Base-by-base conservation (phyloP, 2,888 invertebrate species). In the Dasypolia templi region DNA sequence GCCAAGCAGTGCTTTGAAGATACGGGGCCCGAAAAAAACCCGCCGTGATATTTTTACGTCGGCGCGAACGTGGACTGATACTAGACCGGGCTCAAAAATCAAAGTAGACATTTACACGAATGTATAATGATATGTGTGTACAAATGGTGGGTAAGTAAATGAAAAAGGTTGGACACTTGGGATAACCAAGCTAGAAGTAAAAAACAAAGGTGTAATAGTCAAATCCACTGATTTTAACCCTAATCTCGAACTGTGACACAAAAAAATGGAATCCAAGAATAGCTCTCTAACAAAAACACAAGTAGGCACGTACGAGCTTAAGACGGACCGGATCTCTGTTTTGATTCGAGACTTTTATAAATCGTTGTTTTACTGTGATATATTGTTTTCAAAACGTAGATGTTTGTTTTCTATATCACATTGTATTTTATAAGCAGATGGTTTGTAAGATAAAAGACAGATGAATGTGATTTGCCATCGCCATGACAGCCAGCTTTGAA, bases 281-380 rank as follows among this genome's bases (percentile, higher is more conserved):
- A 89, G 69, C 68, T 59, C 67, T 59, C 74, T 67, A 64, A 83
- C 66, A 83, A 82, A 86, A 86, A 86, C 85, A 79, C 75, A 82
- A 85, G 82, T 79, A 88, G 75, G 81, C 85, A 88, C 82, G 88
- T 86, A 83, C 81, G 62, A 73, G 84, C 88, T 89, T 88, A 87
- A 81, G 75, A 85, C 77, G 78, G 85, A 86, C 88, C 88, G 86
- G 86, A 89, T 89, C 87, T 88, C 83, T 87, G 89, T 89, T 89
- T 90, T 89, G 88, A 90, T 88, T 89, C 86, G 84, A 89, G 88
- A 87, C 87, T 90, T 90, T 91, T 91, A 90, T 91, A 91, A 92
- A 91, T 92, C 84, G 90, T 88, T 87, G 87, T 82, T 87, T 88
- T 86, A 86, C 85, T 71, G 86, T 90, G 89, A 92, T 90, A 88